phyloP scores from a whole-genome alignment of 2,797 vertebrate species.

The Amniataba percoides region DNA sequence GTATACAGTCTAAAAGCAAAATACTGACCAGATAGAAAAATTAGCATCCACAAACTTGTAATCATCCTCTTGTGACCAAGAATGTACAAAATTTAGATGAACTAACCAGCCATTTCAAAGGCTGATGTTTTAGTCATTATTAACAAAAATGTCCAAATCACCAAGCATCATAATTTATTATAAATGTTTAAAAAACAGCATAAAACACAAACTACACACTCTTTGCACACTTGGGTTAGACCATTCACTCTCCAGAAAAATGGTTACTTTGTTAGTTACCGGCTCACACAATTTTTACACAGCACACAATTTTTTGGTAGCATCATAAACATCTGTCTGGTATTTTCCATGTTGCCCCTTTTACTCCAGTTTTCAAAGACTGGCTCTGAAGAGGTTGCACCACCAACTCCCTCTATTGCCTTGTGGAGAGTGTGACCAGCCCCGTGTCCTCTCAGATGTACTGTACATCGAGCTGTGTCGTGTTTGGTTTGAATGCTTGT shows the following conservation, averaged over 20 bases:
- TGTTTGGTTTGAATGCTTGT: too few relatives aligned
- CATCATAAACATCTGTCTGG: background rate
- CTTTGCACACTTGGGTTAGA: too few relatives aligned
- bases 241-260: too few relatives aligned
- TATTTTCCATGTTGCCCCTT: background rate
- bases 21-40: background rate
- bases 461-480: background rate
- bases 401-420: background rate
- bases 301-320: background rate
- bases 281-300: too few relatives aligned
- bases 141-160: background rate
- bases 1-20: background rate
- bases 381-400: too few relatives aligned
- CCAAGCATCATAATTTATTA: background rate
- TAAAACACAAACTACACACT: too few relatives aligned
- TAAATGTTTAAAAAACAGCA: too few relatives aligned
- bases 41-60: background rate
- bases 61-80: background rate
- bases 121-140: background rate
- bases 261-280: too few relatives aligned
- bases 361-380: background rate
- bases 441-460: background rate
- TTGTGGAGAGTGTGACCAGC: background rate
- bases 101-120: background rate
- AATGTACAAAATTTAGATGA: background rate